A percentile compares a stretch with the other conserved stretches of the same genome.
phyloP scores from a whole-genome alignment of 2,888 invertebrate species.

The Eubasilissa splendida region DNA sequence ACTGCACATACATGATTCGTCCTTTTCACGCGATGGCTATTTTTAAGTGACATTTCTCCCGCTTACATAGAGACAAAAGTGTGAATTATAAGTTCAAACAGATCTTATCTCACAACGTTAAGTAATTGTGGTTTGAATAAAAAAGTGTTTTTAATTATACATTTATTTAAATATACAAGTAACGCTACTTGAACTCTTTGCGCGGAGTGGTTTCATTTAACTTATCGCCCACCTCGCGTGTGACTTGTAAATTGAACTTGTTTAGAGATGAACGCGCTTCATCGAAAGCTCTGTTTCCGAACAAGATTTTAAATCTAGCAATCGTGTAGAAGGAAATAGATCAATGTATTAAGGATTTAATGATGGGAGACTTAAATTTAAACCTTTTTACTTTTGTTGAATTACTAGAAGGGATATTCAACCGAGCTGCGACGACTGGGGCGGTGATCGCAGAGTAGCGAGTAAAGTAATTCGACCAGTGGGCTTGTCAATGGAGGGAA shows the following conservation, averaged over 20 bases:
- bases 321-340: background rate
- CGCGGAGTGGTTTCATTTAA: background rate
- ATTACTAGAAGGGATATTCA: background rate
- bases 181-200: background rate
- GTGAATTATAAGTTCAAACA: constrained; percentile 3
- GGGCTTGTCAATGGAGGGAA: constrained; percentile 33
- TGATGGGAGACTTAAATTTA: background rate
- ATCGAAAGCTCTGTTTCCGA: background rate
- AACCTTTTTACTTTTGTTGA: background rate
- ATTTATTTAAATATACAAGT: background rate
- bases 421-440: background rate
- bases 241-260: constrained; percentile 17
- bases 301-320: background rate
- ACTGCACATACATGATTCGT: background rate
- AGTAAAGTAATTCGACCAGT: constrained; percentile 33
- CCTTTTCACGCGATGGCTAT: background rate
- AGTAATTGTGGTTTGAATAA: no score
- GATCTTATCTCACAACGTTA: background rate
- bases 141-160: no score
- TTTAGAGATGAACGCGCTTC: constrained; percentile 7
- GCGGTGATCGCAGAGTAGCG: background rate
- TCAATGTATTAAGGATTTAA: background rate
- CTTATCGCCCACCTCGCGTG: constrained; percentile 6
- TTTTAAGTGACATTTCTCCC: background rate
- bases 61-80: background rate